phyloP scores from a whole-genome alignment of 1,140 invertebrate species.

The Sycophila sp. region DNA sequence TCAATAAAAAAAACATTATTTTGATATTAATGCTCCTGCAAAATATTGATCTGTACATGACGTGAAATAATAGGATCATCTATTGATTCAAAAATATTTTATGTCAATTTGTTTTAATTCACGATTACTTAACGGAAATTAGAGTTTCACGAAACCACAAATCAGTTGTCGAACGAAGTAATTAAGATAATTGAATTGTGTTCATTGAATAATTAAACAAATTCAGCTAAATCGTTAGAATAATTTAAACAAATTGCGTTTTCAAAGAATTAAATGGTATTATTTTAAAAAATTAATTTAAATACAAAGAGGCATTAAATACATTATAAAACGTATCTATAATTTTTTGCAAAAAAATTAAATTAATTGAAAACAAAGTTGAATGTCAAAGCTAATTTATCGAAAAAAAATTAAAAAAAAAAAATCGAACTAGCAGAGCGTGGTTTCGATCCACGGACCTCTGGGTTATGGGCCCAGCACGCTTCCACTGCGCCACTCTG shows the following conservation, averaged over 20 bases:
- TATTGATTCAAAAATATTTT: too few species aligned
- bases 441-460: slow-evolving; percentile 96
- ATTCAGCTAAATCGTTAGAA: too few species aligned
- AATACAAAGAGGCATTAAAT: too few species aligned
- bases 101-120: neutral
- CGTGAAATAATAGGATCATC: too few species aligned
- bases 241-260: too few species aligned
- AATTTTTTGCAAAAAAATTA: neutral
- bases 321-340: too few species aligned
- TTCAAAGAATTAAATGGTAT: too few species aligned
- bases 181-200: slow-evolving; percentile 23
- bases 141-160: neutral
- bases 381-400: neutral
- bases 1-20: too few species aligned
- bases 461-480: slow-evolving; percentile 98
- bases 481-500: slow-evolving; percentile 98
- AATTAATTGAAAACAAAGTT: neutral
- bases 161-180: neutral
- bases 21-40: too few species aligned
- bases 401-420: slow-evolving; percentile 24
- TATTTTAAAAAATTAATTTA: too few species aligned
- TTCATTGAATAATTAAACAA: neutral
- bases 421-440: slow-evolving; percentile 78
- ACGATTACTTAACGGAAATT: neutral
- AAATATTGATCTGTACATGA: too few species aligned